Evolutionary conservation across 2,797 vertebrate species (phyloP).

Genomic region (Chanos chanos): DNA sequence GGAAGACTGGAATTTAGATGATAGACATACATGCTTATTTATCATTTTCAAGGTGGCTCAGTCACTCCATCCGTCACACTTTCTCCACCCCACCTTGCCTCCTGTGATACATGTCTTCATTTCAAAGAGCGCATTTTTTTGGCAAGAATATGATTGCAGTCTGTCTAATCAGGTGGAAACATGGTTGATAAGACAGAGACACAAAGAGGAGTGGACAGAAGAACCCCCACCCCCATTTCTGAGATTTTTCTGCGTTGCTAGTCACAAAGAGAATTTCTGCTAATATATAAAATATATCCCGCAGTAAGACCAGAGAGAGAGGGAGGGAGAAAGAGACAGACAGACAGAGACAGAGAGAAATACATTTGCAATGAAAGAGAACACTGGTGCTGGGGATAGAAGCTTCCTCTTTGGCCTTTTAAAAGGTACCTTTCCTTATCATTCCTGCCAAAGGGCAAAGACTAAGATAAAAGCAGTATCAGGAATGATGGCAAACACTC

Average conservation of each 20-base stretch:
- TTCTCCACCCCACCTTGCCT: slow-evolving; percentile 50
- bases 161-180: slow-evolving; percentile 69
- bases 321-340: slow-evolving; percentile 8
- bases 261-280: too few relatives aligned
- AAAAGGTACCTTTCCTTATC: slow-evolving; percentile 62
- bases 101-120: slow-evolving; percentile 75
- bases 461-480: slow-evolving; percentile 52
- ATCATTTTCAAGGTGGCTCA: too few relatives aligned
- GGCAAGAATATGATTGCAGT: slow-evolving; percentile 68
- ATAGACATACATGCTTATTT: too few relatives aligned
- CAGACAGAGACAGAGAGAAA: slow-evolving; percentile 6
- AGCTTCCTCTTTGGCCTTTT: slow-evolving; percentile 52
- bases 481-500: slow-evolving; percentile 42
- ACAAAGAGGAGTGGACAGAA: not conserved
- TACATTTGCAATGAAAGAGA: slow-evolving; percentile 52
- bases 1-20: too few relatives aligned
- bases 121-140: slow-evolving; percentile 60
- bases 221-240: not conserved
- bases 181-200: slow-evolving; percentile 54
- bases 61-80: slow-evolving; percentile 35
- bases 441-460: slow-evolving; percentile 44
- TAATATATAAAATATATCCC: too few relatives aligned
- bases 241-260: not conserved
- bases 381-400: slow-evolving; percentile 42
- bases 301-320: not conserved